These are phyloP conservation scores for Urosaurus nigricauda DNA, from an alignment of 2,797 vertebrate species.

Conservation along the genomic window DNA sequence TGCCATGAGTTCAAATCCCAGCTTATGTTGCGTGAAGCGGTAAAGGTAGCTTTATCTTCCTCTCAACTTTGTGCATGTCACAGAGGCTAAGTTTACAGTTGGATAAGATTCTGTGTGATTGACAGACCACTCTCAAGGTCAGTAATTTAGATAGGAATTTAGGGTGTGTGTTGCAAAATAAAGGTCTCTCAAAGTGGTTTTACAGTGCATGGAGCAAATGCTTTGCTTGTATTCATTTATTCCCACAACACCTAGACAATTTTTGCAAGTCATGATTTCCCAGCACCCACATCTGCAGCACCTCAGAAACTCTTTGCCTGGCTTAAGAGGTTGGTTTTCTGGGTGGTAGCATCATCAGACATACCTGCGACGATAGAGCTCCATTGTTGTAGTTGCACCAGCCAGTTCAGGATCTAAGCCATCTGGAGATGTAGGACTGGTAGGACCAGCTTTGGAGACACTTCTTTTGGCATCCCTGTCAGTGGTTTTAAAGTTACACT, in stretches of 20 bases:
- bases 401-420: too few species aligned
- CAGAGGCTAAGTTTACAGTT: neutral
- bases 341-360: too few species aligned
- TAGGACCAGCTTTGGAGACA: too few species aligned
- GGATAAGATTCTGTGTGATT: neutral
- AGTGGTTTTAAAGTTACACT: too few species aligned
- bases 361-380: too few species aligned
- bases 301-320: too few species aligned
- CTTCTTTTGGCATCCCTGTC: too few species aligned
- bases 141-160: neutral
- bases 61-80: conserved; percentile 2
- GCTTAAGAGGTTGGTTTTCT: too few species aligned
- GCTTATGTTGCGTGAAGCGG: neutral
- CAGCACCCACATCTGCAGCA: too few species aligned
- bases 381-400: too few species aligned
- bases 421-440: too few species aligned
- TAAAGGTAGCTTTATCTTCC: neutral
- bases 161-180: neutral
- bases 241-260: neutral
- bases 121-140: conserved; percentile 10
- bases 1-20: conserved; percentile 15
- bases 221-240: conserved; percentile 27
- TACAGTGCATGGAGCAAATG: neutral
- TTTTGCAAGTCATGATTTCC: conserved; percentile 3
- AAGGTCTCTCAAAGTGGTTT: conserved; percentile 11